phyloP scores from a whole-genome alignment of 2,797 vertebrate genomes.

The Anas bernieri region DNA sequence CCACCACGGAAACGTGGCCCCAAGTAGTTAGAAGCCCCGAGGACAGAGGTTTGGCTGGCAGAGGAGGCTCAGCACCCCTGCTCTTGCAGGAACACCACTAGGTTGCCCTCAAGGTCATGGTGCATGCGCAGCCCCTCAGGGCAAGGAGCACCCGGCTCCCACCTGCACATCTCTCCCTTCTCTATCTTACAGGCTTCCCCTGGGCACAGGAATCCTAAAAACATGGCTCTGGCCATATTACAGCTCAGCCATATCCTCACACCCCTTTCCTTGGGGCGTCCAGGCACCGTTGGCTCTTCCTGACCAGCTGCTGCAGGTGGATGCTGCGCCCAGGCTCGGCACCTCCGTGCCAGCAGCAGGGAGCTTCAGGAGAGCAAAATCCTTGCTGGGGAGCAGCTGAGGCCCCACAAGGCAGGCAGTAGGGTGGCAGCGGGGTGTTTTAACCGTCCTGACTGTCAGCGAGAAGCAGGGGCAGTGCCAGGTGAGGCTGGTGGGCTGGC shows the following conservation, averaged over 20 bases:
- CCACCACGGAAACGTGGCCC: neutral
- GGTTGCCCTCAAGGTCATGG: accelerated
- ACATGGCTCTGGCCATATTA: neutral
- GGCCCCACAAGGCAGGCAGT: neutral
- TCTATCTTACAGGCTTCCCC: neutral
- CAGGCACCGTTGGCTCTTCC: neutral
- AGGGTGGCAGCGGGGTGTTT: neutral
- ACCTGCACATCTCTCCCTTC: accelerated
- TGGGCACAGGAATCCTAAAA: neutral
- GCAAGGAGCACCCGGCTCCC: accelerated
- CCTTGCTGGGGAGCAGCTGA: neutral
- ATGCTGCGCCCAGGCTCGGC: neutral
- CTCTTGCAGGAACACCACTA: neutral
- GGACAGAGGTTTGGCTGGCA: neutral
- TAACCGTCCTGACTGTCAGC: slow-evolving; percentile 1
- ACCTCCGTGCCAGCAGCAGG: accelerated
- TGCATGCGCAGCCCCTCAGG: too few relatives aligned
- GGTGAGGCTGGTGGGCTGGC: slow-evolving; percentile 28
- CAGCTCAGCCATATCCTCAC: neutral
- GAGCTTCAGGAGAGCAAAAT: neutral
- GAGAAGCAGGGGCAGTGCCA: slow-evolving; percentile 11
- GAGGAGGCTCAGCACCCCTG: neutral
- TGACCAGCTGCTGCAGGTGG: neutral
- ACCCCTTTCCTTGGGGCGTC: neutral
- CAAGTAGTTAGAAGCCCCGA: neutral